A percentile compares a stretch with the other conserved stretches of the same genome.
Evolutionary conservation across 2,888 invertebrate species (phyloP).

Genomic region (Malacosoma neustria): DNA sequence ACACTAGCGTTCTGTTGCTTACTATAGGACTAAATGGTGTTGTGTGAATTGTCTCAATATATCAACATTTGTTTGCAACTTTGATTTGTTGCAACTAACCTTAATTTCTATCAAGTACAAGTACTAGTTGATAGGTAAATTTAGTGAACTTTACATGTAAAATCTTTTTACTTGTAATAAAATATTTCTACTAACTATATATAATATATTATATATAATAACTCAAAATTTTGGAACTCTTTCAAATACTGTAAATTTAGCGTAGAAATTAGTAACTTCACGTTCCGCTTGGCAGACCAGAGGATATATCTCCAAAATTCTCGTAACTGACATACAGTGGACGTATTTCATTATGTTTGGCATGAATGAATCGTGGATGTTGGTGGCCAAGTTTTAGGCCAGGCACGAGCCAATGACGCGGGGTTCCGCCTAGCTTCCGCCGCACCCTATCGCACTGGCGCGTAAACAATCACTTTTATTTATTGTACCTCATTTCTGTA

Average conservation of each 20-base stretch:
- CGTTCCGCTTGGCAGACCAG: not conserved
- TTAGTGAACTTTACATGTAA: too few species aligned
- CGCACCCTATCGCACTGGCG: constrained; percentile 39
- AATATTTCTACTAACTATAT: too few species aligned
- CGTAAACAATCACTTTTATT: constrained; percentile 51
- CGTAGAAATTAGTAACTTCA: constrained; percentile 27
- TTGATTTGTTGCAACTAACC: too few species aligned
- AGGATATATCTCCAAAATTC: not conserved
- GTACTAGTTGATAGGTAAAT: too few species aligned
- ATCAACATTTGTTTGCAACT: too few species aligned
- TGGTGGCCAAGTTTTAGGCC: constrained; percentile 46
- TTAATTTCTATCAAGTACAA: too few species aligned
- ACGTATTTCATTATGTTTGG: constrained; percentile 23
- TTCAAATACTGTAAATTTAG: not conserved
- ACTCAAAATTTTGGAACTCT: not conserved
- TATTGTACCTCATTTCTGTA: not conserved
- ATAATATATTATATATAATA: too few species aligned
- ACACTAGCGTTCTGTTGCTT: too few species aligned
- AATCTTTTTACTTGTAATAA: too few species aligned
- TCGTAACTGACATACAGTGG: not conserved
- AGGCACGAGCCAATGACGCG: constrained; percentile 62
- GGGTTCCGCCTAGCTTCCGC: constrained; percentile 65
- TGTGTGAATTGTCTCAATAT: too few species aligned
- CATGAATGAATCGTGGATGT: constrained; percentile 46
- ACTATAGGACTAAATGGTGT: too few species aligned